Conservation (phyloP, 2,888 invertebrate species). For the Pycnomerus fuliginosus region DNA sequence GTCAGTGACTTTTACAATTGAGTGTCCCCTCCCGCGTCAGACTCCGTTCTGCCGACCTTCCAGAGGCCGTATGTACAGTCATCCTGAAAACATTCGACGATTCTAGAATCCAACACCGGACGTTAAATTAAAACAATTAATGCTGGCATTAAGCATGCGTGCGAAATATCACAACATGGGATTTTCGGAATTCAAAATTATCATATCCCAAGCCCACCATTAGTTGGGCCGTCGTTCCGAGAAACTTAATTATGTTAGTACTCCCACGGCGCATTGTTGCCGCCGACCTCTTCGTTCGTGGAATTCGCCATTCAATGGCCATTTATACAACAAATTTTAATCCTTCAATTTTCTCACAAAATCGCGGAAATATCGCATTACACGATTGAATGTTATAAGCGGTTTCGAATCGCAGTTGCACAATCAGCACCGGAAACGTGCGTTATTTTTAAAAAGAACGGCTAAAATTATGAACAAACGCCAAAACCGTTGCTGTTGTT, state of each 20-base stretch:
- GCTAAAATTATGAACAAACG: no score
- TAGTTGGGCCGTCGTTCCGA: slow-evolving; percentile 2
- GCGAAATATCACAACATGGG: no score
- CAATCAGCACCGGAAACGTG: slow-evolving; percentile 36
- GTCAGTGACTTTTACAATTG: slow-evolving; percentile 40
- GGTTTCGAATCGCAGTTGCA: slow-evolving; percentile 18
- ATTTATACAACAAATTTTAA: slow-evolving; percentile 1
- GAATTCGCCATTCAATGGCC: slow-evolving; percentile 2
- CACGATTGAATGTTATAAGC: not conserved
- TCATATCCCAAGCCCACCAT: no score
- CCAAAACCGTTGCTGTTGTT: slow-evolving; percentile 19
- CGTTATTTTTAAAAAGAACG: slow-evolving; percentile 31
- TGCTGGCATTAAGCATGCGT: no score
- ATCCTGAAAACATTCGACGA: slow-evolving; percentile 40
- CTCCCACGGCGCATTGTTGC: slow-evolving; percentile 9
- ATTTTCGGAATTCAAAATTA: no score
- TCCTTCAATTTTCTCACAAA: slow-evolving; percentile 6
- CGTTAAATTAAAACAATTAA: not conserved
- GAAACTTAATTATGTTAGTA: slow-evolving; percentile 7
- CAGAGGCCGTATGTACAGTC: slow-evolving; percentile 49
- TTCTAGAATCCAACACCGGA: slow-evolving; percentile 5
- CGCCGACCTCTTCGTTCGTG: slow-evolving; percentile 8
- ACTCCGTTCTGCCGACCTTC: slow-evolving; percentile 45
- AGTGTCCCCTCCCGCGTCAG: slow-evolving; percentile 34
- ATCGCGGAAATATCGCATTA: slow-evolving; percentile 19